Evolutionary conservation across 2,888 invertebrate genomes (phyloP), one percentile per base, ranked within the genome.

Genomic region (Heliconius ethilla): DNA sequence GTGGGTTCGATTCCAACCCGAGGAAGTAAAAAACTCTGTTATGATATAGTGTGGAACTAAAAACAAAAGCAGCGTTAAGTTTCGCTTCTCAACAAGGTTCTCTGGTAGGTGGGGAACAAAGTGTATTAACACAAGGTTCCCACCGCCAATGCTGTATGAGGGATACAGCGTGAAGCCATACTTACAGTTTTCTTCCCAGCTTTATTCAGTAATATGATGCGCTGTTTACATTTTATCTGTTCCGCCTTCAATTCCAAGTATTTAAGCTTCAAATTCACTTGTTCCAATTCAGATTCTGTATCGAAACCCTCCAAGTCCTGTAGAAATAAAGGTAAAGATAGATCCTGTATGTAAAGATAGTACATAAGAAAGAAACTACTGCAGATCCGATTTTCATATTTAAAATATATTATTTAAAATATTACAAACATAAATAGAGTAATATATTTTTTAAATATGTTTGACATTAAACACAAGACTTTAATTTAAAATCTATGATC

Each of bases 231-330:
- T 74, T 86, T 83, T 27, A 92, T 82, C 83, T 90, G 88, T 69
- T 87, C 88, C 72, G 92, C 89, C 25, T 89, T 87, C 9, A 92
- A 80, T 81, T 89, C 87, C 40, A 93, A 84, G 51, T 89, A 87
- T 62, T 91, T 85, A 79, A 92, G 81, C 83, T 89, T 88, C 18
- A 92, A 81, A 55, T 83, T 84, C 76, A 90, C 89, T 78, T 91
- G 80, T 80, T 91, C 88, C 62, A 92, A 72, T 22, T 89, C 87
- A 0, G 90, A 82, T 3, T 89, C 87, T 0, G 87, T 86, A 51
- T 91, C 89, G 66, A 88, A 69, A 9, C 82, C 82, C 18, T 79
- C 75, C 9, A 88, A 75, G 10, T 84, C 87, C 91, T 91, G n/a
- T 55, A 65, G 15, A 33, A 15, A 45, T 6, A 45, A 22, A 62